These are phyloP conservation scores for Lycopodina hypogea DNA, from an alignment of 37 sponge, comb jelly and placozoan genomes.

Conservation along the genomic window DNA sequence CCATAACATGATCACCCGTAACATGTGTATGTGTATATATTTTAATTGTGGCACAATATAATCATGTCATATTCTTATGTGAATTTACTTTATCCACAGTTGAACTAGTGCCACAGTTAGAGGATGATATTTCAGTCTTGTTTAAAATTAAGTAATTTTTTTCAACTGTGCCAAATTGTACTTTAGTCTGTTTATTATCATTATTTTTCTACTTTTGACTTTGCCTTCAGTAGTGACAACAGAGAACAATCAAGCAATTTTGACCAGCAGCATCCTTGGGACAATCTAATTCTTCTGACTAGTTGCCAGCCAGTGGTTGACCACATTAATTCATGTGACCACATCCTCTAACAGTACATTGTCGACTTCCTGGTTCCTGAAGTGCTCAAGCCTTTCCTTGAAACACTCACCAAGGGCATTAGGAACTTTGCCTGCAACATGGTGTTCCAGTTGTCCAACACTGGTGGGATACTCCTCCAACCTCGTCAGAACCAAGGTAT, in stretches of 20 bases:
- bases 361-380: slow-evolving; percentile 89
- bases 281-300: slow-evolving; percentile 66
- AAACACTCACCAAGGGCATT: slow-evolving; percentile 91
- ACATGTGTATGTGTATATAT: no score
- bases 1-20: no score
- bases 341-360: slow-evolving; percentile 93
- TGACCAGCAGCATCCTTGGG: slow-evolving; percentile 56
- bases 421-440: slow-evolving; percentile 97
- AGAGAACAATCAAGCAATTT: slow-evolving; percentile 25
- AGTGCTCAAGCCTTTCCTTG: slow-evolving; percentile 94
- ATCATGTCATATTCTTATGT: no score
- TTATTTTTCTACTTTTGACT: no score
- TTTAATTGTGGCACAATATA: no score
- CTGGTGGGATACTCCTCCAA: slow-evolving; percentile 71
- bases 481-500: slow-evolving; percentile 78
- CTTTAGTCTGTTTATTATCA: no score
- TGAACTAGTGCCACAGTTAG: no score
- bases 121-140: no score
- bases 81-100: no score
- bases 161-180: no score
- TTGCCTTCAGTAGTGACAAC: neutral
- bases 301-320: slow-evolving; percentile 53
- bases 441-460: slow-evolving; percentile 71
- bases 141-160: no score
- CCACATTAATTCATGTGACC: slow-evolving; percentile 82